Evolutionary conservation across 2,797 vertebrate species (phyloP), one percentile per base, ranked within the genome.

Genomic region (Knipowitschia caucasica): DNA sequence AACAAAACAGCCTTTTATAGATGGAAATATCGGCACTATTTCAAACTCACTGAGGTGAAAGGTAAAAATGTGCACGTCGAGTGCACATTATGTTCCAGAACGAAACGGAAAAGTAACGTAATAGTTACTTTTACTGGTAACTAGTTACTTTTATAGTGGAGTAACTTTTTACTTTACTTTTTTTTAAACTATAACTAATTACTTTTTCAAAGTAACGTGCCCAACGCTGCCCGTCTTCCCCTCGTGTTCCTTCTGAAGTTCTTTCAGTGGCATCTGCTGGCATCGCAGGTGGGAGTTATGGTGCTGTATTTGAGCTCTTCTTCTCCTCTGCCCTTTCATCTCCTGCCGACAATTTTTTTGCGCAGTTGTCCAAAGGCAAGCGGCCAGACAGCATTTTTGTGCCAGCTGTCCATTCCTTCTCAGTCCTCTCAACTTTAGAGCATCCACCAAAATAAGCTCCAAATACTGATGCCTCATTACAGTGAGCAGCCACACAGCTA

Each of bases 381-480:
- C 34, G 47, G 43, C 51, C 62, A 26, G 31, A 27, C 17, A 29
- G 55, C 69, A 71, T 62, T 75, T 64, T 39, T 26, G 5, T 46
- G 10, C 51, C 75, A 83, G 71, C 64, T 80, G 78, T 71, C 49
- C 55, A 35, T 66, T 59, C 56, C 46, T 65, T 17, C 24, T 56
- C 43, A 33, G 56, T 54, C 18, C 53, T 50, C 56, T 42, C 11
- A 31, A 36, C 51, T 54, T 50, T 49, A n/a, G 39, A 33, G 43
- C 26, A 18, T 56, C 4, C 56, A 42, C 25, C 50, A 38, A 65
- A 52, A 55, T 58, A 38, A 30, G 38, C 26, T 34, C 33, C 17
- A 64, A 61, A 50, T 64, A 68, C 55, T 53, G 50, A 4, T 5
- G 8, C 40, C 18, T 43, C 47, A 38, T 21, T 49, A 34, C 46